These are phyloP conservation scores for Brachypalpus laphriformis DNA, from an alignment of 2,888 invertebrate species.

Conservation along the genomic window DNA sequence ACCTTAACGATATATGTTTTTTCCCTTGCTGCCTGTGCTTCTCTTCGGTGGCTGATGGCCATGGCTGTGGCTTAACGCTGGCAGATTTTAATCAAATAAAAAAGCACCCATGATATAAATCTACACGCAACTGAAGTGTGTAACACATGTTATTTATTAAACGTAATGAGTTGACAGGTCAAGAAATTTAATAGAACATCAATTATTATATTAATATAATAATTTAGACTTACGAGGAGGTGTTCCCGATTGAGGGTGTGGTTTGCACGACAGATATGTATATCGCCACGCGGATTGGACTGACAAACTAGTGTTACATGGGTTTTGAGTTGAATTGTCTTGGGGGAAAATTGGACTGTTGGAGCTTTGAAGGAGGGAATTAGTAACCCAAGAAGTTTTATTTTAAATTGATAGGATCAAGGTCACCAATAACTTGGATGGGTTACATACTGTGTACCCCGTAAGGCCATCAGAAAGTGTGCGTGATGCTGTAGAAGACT, in stretches of 20 bases:
- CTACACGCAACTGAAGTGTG: slow-evolving; percentile 71
- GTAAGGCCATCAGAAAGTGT: too few species aligned
- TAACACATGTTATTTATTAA: slow-evolving; percentile 72
- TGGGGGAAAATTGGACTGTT: too few species aligned
- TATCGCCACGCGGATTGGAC: not conserved
- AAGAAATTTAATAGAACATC: slow-evolving; percentile 72
- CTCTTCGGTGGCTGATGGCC: not conserved
- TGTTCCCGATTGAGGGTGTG: slow-evolving; percentile 57
- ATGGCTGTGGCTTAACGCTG: slow-evolving; percentile 24
- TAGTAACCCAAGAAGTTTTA: too few species aligned
- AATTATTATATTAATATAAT: slow-evolving; percentile 71
- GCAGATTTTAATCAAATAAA: slow-evolving; percentile 70
- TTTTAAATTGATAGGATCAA: too few species aligned
- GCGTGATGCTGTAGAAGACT: too few species aligned
- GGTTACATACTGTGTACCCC: too few species aligned
- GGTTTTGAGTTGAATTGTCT: not conserved
- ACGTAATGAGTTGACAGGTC: slow-evolving; percentile 72
- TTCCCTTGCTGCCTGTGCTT: not conserved
- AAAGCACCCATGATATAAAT: slow-evolving; percentile 60
- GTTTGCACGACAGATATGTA: slow-evolving; percentile 37
- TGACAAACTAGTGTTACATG: not conserved
- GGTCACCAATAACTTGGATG: too few species aligned
- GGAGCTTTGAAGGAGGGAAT: too few species aligned
- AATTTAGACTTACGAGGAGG: slow-evolving; percentile 52
- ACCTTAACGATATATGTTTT: slow-evolving; percentile 22